Evolutionary conservation across 2,888 invertebrate genomes (phyloP).

Genomic region (Anthrax anthrax): DNA sequence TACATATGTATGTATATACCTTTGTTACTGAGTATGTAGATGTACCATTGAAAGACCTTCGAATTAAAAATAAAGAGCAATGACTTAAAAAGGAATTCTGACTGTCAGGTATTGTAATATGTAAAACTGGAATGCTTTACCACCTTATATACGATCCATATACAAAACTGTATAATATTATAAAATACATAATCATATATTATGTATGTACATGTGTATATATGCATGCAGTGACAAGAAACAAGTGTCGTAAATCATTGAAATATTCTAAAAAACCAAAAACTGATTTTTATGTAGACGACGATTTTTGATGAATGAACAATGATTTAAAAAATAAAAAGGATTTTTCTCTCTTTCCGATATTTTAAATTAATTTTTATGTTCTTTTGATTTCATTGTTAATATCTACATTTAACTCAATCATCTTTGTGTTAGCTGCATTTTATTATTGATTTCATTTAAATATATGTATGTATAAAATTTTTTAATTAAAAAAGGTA

Average conservation of each 20-base stretch:
- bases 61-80: background rate
- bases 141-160: no score
- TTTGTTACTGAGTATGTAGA: background rate
- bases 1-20: no score
- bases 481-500: no score
- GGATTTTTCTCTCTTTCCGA: background rate
- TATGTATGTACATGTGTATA: no score
- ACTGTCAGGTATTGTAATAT: background rate
- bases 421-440: no score
- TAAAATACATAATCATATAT: no score
- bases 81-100: background rate
- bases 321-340: background rate
- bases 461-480: no score
- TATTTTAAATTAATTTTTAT: no score
- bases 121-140: background rate
- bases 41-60: background rate
- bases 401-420: no score
- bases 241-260: background rate
- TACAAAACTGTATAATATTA: no score
- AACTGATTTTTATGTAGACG: background rate
- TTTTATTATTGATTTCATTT: no score
- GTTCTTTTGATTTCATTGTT: no score
- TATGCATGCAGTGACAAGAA: background rate
- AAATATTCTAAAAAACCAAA: background rate
- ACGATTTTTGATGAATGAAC: background rate